Evolutionary conservation across 2,888 invertebrate genomes (phyloP).

Genomic region (Aplocera efformata): DNA sequence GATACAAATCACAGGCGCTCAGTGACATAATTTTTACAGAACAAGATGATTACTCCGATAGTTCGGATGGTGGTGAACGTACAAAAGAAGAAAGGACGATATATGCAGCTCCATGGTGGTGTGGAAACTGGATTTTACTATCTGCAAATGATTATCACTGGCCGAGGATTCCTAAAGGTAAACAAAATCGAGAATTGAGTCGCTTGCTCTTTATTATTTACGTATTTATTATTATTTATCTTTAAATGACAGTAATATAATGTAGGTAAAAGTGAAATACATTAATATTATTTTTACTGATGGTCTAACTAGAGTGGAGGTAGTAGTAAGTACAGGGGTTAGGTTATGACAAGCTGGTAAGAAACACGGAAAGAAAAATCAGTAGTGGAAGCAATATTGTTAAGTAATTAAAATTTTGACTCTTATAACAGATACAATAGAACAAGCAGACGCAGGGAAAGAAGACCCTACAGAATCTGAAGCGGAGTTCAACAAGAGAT

Average conservation of each 20-base stretch:
- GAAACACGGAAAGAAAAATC: too few species aligned
- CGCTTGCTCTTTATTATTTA: too few species aligned
- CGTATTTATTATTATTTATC: too few species aligned
- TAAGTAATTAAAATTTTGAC: neutral
- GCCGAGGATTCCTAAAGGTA: conserved; percentile 71
- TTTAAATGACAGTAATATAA: too few species aligned
- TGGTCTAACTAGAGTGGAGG: too few species aligned
- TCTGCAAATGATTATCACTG: conserved; percentile 70
- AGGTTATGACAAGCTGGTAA: too few species aligned
- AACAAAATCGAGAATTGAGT: neutral
- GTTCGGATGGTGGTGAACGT: conserved; percentile 67
- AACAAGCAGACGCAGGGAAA: conserved; percentile 44
- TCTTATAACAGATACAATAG: conserved; percentile 46
- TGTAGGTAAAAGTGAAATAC: too few species aligned
- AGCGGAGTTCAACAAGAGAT: conserved; percentile 90
- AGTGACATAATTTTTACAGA: conserved; percentile 40
- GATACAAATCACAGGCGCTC: too few species aligned
- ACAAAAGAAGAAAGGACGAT: conserved; percentile 84
- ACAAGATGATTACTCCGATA: conserved; percentile 79
- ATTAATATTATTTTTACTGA: too few species aligned
- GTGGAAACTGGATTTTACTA: conserved; percentile 86
- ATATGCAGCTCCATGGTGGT: conserved; percentile 89
- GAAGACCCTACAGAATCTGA: conserved; percentile 87
- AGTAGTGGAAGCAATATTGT: too few species aligned
- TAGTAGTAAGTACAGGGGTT: too few species aligned